Percentiles rank a stretch among this genome's conserved stretches.
These are phyloP conservation scores for Hetaerina americana DNA, from an alignment of 1,140 invertebrate species.

Conservation along the genomic window DNA sequence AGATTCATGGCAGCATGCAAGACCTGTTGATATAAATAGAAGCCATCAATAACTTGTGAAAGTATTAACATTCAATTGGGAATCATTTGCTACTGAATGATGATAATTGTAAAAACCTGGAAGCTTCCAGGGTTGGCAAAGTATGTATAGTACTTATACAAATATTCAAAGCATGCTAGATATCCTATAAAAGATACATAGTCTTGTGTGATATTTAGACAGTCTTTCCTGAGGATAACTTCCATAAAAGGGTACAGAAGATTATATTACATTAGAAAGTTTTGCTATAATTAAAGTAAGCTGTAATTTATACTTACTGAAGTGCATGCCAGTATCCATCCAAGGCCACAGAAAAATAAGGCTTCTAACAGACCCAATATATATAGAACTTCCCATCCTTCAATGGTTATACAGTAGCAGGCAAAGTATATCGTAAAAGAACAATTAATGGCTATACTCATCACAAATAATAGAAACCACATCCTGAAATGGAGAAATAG, in stretches of 20 bases:
- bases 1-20: slow-evolving; percentile 79
- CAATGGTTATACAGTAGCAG: slow-evolving; percentile 69
- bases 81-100: too few relatives aligned
- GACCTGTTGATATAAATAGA: slow-evolving; percentile 40
- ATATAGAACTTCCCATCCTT: slow-evolving; percentile 72
- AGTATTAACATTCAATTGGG: too few relatives aligned
- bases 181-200: too few relatives aligned
- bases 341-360: slow-evolving; percentile 65
- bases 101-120: too few relatives aligned
- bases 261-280: too few relatives aligned
- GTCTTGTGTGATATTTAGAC: too few relatives aligned
- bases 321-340: slow-evolving; percentile 75
- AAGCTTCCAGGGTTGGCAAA: too few relatives aligned
- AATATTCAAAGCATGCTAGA: too few relatives aligned
- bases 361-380: slow-evolving; percentile 68
- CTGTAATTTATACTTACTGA: slow-evolving; percentile 49
- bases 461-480: slow-evolving; percentile 84
- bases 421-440: slow-evolving; percentile 78
- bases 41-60: neutral
- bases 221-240: too few relatives aligned
- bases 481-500: slow-evolving; percentile 40
- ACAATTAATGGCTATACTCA: slow-evolving; percentile 73
- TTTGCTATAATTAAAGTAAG: neutral
- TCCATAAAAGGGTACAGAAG: too few relatives aligned
- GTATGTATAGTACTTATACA: too few relatives aligned